Percentiles rank a stretch among this genome's conserved stretches.
These are phyloP conservation scores for Menidia beryllina DNA, from an alignment of 2,113 vertebrate species.

Conservation along the genomic window DNA sequence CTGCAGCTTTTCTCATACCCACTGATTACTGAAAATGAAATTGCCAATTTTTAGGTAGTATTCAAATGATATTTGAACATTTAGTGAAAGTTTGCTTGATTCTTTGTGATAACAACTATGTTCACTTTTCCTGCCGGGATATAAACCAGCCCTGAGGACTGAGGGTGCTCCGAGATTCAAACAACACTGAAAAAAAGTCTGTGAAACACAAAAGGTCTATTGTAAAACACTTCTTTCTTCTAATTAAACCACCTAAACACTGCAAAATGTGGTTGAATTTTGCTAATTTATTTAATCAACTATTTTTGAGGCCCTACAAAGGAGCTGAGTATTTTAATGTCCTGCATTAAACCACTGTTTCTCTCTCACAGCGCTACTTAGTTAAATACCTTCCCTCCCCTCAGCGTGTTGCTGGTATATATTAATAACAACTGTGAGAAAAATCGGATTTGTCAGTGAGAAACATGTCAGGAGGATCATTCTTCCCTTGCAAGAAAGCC, in stretches of 20 bases:
- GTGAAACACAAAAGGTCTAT: neutral
- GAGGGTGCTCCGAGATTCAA: neutral
- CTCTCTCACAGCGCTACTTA: no score
- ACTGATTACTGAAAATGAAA: conserved; percentile 6
- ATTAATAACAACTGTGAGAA: neutral
- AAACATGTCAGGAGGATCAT: neutral
- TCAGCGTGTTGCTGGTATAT: neutral
- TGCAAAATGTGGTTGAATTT: neutral
- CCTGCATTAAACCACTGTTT: neutral
- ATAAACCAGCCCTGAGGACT: neutral
- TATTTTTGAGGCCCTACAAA: neutral
- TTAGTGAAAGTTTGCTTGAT: neutral
- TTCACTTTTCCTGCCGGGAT: neutral
- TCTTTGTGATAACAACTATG: neutral
- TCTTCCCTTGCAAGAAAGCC: neutral
- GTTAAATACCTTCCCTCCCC: neutral
- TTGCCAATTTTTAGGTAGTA: neutral
- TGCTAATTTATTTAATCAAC: neutral
- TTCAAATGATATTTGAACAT: neutral
- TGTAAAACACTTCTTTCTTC: neutral
- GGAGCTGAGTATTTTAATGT: neutral
- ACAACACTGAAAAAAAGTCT: neutral
- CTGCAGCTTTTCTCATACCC: neutral
- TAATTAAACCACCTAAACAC: neutral
- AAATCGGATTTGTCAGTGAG: neutral